Evolutionary conservation across 2,113 vertebrate species (phyloP).

Genomic region (Spheniscus mendiculus): DNA sequence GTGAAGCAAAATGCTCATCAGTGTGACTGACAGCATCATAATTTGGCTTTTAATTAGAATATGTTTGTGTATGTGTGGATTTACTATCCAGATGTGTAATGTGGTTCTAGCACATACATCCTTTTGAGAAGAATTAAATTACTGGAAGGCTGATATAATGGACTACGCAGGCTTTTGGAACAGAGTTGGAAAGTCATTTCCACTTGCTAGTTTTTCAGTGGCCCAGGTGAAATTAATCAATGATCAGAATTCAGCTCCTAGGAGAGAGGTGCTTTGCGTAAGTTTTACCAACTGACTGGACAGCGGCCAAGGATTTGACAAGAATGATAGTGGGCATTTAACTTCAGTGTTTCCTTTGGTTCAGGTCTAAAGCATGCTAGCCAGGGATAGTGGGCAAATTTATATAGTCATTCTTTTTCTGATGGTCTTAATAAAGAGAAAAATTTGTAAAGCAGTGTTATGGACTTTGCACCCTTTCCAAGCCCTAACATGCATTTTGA

Average conservation of each 20-base stretch:
- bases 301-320: not conserved
- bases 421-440: not conserved
- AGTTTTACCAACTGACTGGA: not conserved
- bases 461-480: not conserved
- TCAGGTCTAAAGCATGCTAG: not conserved
- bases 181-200: not conserved
- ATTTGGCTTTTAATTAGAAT: not conserved
- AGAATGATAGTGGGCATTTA: not conserved
- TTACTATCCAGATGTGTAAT: not conserved
- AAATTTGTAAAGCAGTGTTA: not conserved
- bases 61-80: not conserved
- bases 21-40: not conserved
- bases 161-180: not conserved
- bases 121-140: not conserved
- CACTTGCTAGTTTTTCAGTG: not conserved
- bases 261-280: not conserved
- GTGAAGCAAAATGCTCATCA: not conserved
- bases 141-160: not conserved
- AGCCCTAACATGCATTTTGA: not conserved
- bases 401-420: accelerated
- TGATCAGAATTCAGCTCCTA: not conserved
- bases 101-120: not conserved
- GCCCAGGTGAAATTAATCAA: not conserved
- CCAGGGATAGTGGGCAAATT: not conserved
- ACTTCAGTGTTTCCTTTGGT: not conserved